Base-by-base conservation (phyloP, 2,888 invertebrate genomes). In the Mamestra brassicae region DNA sequence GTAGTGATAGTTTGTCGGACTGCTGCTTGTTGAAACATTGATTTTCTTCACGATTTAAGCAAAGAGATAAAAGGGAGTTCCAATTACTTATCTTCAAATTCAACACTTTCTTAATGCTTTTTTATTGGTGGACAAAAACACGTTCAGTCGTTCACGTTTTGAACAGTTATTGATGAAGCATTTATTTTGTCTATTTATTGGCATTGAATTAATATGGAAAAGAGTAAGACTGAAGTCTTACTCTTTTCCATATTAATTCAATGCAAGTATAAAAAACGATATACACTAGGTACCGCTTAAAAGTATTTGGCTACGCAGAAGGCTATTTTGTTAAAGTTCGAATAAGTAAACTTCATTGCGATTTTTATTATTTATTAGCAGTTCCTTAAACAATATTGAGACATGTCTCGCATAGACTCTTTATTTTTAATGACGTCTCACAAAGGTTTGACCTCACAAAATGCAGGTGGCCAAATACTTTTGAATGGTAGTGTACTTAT, bases 1-100 rank as follows among this genome's bases (percentile, higher is more conserved):
- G 52, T 50, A 71, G 58, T 15, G 13, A 74, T 47, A 17, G 76
- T 66, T 73, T 73, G 17, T 71, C 26, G 1, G 36, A 42, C 36
- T 60, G 15, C 68, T 52, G 15, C 13, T 36, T n/a, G 8, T 15
- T 47, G 36, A 47, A 78, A 45, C 58, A 45, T 58, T 38, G 7
- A 55, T 61, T 54, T 54, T 55, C 55, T 55, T 66, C 11, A 42
- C 34, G 15, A 62, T 45, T 62, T 47, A 36, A 55, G 36, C 13
- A 13, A 5, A 11, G 4, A 38, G 7, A 42, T 47, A n/a, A 17
- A 26, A 57, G 1, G 1, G 55, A 8, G 10, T 47, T 47, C n/a
- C 15, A 45, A 10, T n/a, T 36, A 26, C 3, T 55, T 57, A 26
- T n/a, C 7, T 5, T 17, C 8, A 38, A 26, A 1, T 38, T 71